phyloP scores from a whole-genome alignment of 2,888 invertebrate genomes.

The Nycteola revayana region DNA sequence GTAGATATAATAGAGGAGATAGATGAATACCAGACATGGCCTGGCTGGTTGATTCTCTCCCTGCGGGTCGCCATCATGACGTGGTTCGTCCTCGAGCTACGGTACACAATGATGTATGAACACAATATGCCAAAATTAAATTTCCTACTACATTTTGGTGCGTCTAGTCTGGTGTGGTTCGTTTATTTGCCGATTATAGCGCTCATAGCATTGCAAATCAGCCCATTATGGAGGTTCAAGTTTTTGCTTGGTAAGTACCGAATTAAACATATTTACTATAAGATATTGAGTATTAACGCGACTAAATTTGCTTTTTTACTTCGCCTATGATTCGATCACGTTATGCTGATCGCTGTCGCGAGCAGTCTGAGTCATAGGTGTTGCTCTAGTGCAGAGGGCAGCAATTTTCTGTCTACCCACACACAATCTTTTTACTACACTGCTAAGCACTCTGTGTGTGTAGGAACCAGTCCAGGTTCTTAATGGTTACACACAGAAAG shows the following conservation, averaged over 20 bases:
- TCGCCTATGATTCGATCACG: too few species aligned
- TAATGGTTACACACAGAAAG: too few species aligned
- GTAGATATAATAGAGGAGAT: slow-evolving; percentile 97
- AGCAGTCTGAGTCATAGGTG: too few species aligned
- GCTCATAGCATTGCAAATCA: slow-evolving; percentile 95
- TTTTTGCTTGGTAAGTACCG: slow-evolving; percentile 92
- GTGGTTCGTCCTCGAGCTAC: slow-evolving; percentile 92
- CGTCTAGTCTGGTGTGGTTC: slow-evolving; percentile 99
- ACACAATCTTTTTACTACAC: too few species aligned
- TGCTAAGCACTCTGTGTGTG: too few species aligned
- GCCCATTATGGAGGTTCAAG: slow-evolving; percentile 97
- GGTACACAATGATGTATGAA: slow-evolving; percentile 78
- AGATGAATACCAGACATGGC: slow-evolving; percentile 99
- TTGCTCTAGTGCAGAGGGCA: too few species aligned
- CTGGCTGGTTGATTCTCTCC: slow-evolving; percentile 96
- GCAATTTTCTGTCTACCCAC: too few species aligned
- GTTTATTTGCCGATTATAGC: slow-evolving; percentile 97
- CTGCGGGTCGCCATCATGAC: slow-evolving; percentile 93
- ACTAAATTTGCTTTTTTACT: too few species aligned
- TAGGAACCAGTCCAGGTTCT: too few species aligned
- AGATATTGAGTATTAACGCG: too few species aligned
- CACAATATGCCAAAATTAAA: slow-evolving; percentile 88
- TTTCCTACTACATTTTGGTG: slow-evolving; percentile 97
- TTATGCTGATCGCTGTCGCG: too few species aligned
- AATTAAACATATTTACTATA: too few species aligned